phyloP scores from a whole-genome alignment of 2,797 vertebrate species.

The Falco biarmicus region DNA sequence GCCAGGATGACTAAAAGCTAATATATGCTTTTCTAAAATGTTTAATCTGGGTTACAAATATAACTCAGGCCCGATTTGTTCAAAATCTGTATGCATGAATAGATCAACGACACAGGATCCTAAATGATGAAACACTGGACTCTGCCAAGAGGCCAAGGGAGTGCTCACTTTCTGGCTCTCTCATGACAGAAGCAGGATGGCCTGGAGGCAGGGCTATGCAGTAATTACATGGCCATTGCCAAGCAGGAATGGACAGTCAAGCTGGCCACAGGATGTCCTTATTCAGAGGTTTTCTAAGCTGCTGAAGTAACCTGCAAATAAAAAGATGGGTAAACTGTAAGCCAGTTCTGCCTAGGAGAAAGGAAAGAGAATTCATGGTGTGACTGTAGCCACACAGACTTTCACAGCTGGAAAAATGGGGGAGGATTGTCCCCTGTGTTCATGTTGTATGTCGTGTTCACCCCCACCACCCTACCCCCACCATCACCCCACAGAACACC shows the following conservation, averaged over 20 bases:
- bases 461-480: no score
- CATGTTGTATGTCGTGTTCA: no score
- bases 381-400: not conserved
- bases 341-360: not conserved
- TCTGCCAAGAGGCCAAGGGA: not conserved
- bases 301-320: not conserved
- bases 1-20: not conserved
- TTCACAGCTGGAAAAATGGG: not conserved
- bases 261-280: not conserved
- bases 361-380: not conserved
- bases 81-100: constrained; percentile 10
- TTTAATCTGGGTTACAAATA: not conserved
- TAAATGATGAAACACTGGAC: constrained; percentile 13
- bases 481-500: not conserved
- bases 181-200: not conserved
- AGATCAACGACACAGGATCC: constrained; percentile 19
- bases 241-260: not conserved
- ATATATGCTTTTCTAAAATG: not conserved
- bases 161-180: not conserved
- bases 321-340: not conserved
- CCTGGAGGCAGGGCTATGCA: not conserved
- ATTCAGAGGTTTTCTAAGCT: not conserved
- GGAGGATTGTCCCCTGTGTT: not conserved
- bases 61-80: not conserved
- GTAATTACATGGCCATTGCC: not conserved